phyloP scores from a whole-genome alignment of 2,113 vertebrate species.

The Piprites chloris region DNA sequence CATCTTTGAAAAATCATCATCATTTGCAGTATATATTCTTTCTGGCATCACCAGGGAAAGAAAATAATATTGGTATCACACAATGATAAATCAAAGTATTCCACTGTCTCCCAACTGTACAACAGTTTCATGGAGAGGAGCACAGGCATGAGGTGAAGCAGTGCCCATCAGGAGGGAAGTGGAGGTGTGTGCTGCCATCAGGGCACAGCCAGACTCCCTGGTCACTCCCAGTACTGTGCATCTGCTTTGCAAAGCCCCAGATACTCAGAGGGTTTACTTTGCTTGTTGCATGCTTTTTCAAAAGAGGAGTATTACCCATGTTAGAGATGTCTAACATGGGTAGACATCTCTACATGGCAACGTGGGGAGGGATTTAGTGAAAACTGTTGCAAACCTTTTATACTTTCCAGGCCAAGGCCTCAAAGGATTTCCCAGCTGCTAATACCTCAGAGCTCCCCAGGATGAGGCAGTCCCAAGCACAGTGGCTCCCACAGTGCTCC shows the following conservation, averaged over 20 bases:
- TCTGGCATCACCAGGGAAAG: neutral
- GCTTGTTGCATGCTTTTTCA: neutral
- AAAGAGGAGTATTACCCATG: neutral
- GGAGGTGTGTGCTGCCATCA: accelerated
- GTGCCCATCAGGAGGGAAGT: neutral
- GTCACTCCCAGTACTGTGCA: accelerated
- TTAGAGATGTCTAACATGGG: no score
- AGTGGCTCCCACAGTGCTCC: accelerated
- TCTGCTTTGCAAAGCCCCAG: neutral
- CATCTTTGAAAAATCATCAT: neutral
- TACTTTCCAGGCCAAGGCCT: neutral
- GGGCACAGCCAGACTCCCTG: accelerated
- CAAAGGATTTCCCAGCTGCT: neutral
- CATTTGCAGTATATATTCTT: neutral
- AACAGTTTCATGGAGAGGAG: neutral
- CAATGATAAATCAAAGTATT: neutral
- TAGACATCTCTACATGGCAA: neutral
- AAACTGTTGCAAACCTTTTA: neutral
- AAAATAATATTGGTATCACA: neutral
- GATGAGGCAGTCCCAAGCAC: accelerated
- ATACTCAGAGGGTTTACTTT: accelerated
- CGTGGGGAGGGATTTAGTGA: neutral
- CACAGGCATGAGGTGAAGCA: accelerated
- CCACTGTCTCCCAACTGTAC: neutral
- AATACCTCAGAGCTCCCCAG: no score